These are phyloP conservation scores for Vombatus ursinus DNA, from an alignment of 2,113 vertebrate genomes.

Conservation along the genomic window DNA sequence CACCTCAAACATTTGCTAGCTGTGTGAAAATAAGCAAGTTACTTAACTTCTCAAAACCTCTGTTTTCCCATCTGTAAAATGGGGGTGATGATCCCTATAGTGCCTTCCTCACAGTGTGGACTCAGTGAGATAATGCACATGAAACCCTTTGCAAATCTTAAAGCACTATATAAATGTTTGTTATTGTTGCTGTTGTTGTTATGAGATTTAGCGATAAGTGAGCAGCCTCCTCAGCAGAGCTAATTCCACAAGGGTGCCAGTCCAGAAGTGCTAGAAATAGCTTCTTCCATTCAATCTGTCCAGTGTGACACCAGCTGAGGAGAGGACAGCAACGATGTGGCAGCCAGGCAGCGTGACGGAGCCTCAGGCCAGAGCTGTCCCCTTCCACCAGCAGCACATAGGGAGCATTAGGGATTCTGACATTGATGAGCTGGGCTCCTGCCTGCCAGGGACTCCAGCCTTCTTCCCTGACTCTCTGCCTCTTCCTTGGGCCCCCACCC, in stretches of 20 bases:
- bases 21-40: not conserved
- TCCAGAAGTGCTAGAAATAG: not conserved
- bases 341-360: not conserved
- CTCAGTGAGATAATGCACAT: not conserved
- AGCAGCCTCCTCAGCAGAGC: not conserved
- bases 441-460: not conserved
- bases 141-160: not conserved
- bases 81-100: not conserved
- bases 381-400: not conserved
- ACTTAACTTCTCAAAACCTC: not conserved
- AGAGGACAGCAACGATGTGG: not conserved
- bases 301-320: not conserved
- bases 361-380: not conserved
- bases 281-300: not conserved
- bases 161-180: not conserved
- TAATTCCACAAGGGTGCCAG: not conserved
- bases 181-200: not conserved
- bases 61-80: not conserved
- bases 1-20: not conserved
- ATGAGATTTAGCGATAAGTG: not conserved
- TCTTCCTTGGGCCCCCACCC: not conserved
- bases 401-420: slow-evolving; percentile 16
- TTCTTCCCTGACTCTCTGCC: not conserved
- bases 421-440: not conserved
- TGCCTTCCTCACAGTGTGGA: not conserved